Percentiles rank a stretch among this genome's conserved stretches.
phyloP scores from a whole-genome alignment of 2,797 vertebrate genomes.

The Catostomus latipinnis region DNA sequence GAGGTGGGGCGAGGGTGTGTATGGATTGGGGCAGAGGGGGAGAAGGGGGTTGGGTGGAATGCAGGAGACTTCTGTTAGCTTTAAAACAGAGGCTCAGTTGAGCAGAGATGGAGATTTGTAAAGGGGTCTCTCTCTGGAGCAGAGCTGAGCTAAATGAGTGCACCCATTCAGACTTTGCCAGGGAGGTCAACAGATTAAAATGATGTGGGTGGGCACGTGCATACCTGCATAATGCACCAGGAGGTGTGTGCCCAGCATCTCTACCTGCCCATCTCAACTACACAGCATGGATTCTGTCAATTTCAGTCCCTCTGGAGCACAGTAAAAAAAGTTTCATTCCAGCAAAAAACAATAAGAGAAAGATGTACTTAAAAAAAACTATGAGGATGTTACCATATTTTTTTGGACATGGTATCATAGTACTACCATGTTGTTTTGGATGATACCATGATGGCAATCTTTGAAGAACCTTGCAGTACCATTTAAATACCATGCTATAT shows the following conservation, averaged over 20 bases:
- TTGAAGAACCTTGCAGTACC: no score
- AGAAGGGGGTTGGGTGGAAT: constrained; percentile 47
- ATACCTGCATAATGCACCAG: constrained; percentile 18
- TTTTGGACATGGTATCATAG: no score
- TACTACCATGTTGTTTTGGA: no score
- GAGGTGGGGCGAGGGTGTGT: constrained; percentile 23
- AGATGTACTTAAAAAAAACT: no score
- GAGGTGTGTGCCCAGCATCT: background rate
- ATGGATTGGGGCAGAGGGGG: background rate
- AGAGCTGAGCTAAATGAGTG: constrained; percentile 44
- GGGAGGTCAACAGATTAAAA: constrained; percentile 51
- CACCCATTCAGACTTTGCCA: constrained; percentile 40
- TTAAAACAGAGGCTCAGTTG: constrained; percentile 56
- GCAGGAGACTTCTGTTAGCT: constrained; percentile 50
- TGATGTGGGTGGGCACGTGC: constrained; percentile 4
- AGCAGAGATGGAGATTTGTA: constrained; percentile 35
- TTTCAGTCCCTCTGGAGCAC: background rate
- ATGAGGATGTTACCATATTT: no score
- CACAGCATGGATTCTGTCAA: background rate
- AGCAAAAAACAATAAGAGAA: background rate
- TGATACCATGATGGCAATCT: no score
- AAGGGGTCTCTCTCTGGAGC: constrained; percentile 43
- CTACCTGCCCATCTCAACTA: background rate
- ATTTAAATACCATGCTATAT: no score
- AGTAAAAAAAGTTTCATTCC: background rate